These are phyloP conservation scores for Lipotes vexillifer DNA, from an alignment of 2,113 vertebrate genomes.

Conservation along the genomic window DNA sequence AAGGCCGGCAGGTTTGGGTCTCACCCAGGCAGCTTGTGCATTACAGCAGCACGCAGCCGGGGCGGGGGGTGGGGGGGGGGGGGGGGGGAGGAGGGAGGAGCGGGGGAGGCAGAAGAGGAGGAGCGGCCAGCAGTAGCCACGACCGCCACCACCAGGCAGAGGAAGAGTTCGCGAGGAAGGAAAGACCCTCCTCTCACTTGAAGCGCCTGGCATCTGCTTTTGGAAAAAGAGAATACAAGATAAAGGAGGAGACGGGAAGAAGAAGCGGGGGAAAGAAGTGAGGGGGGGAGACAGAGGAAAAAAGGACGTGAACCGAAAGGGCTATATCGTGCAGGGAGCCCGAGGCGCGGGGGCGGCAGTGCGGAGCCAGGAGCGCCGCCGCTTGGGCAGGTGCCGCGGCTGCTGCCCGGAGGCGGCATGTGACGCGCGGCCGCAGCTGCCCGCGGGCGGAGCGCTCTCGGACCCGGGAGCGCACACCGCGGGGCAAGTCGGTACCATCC, in stretches of 20 bases:
- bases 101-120: background rate
- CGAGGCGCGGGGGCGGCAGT: background rate
- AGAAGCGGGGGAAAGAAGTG: background rate
- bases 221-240: background rate
- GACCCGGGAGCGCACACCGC: constrained; percentile 6
- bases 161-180: constrained; percentile 8
- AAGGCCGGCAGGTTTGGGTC: constrained; percentile 12
- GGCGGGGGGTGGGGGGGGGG: background rate
- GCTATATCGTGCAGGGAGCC: background rate
- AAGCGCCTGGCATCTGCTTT: background rate
- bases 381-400: constrained; percentile 56
- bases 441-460: constrained; percentile 53
- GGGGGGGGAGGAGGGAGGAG: background rate
- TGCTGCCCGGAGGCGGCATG: constrained; percentile 58
- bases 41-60: background rate
- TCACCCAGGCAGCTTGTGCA: background rate
- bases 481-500: background rate
- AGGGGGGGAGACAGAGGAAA: background rate
- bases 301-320: background rate
- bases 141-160: constrained; percentile 63
- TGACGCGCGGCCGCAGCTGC: constrained; percentile 59
- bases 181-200: background rate
- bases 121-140: background rate
- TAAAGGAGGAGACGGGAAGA: background rate
- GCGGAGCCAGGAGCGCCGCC: background rate